phyloP scores from a whole-genome alignment of 2,888 invertebrate genomes.

The Polydrusus tereticollis region DNA sequence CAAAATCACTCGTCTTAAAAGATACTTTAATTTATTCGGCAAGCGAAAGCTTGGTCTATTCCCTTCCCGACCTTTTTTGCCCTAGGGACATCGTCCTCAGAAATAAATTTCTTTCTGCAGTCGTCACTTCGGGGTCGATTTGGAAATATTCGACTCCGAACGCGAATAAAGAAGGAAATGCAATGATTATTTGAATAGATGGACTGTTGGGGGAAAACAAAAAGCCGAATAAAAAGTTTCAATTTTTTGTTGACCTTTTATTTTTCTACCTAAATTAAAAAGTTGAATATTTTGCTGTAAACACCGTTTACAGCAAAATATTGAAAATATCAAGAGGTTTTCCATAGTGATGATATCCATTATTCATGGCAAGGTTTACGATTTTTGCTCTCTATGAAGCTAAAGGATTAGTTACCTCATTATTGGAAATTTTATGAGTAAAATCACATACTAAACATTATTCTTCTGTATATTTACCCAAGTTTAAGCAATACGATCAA shows the following conservation, averaged over 20 bases:
- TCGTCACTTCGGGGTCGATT: conserved; percentile 33
- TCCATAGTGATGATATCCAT: no score
- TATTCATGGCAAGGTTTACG: no score
- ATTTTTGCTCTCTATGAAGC: no score
- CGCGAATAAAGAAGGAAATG: conserved; percentile 14
- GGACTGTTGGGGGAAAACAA: background rate
- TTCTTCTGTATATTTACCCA: no score
- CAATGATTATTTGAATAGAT: conserved; percentile 26
- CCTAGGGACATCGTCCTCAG: conserved; percentile 4
- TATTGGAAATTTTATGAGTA: no score
- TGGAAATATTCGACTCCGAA: conserved; percentile 29
- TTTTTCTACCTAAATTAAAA: background rate
- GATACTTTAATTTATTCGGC: background rate
- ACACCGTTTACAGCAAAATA: no score
- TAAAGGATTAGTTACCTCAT: no score
- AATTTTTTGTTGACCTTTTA: background rate
- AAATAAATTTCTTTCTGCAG: conserved; percentile 23
- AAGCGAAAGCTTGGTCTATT: background rate
- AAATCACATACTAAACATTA: no score
- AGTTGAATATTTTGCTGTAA: background rate
- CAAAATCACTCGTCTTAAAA: no score
- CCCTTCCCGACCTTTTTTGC: conserved; percentile 7
- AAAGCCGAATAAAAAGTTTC: conserved; percentile 1
- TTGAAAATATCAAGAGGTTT: no score
- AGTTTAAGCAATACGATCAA: no score